Evolutionary conservation across 2,888 invertebrate genomes (phyloP).

Genomic region (Lithophane ornitopus): DNA sequence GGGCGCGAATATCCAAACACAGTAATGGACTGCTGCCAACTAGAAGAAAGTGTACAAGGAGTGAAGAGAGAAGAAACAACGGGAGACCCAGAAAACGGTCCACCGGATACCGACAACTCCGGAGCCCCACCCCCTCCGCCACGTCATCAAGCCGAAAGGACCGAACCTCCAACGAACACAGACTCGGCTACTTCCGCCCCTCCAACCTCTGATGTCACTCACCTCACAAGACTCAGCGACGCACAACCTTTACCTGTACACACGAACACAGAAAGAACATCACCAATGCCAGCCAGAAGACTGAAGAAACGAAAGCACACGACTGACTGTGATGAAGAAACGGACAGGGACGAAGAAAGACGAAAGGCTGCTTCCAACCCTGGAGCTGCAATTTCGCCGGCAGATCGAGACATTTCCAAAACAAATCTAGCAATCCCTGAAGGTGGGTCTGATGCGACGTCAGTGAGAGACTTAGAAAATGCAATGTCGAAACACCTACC

Average conservation of each 20-base stretch:
- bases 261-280: constrained; percentile 85
- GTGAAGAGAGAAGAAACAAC: constrained; percentile 96
- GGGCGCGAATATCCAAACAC: constrained; percentile 97
- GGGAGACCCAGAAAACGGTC: constrained; percentile 96
- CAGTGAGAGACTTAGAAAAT: constrained; percentile 98
- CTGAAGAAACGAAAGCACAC: constrained; percentile 88
- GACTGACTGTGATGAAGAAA: constrained; percentile 85
- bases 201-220: constrained; percentile 85
- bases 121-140: constrained; percentile 84
- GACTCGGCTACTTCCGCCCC: constrained; percentile 86
- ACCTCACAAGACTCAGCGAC: constrained; percentile 85
- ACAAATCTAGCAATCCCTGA: constrained; percentile 84
- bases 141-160: constrained; percentile 83
- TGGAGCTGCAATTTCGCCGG: constrained; percentile 83
- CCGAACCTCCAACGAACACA: constrained; percentile 83
- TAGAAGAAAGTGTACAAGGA: constrained; percentile 95
- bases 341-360: constrained; percentile 85
- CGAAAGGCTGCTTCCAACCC: constrained; percentile 87
- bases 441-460: constrained; percentile 88
- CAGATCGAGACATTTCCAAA: constrained; percentile 86
- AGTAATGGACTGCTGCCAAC: constrained; percentile 98
- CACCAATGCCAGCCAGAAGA: constrained; percentile 92
- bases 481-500: constrained; percentile 99
- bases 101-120: constrained; percentile 95
- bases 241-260: constrained; percentile 85